Base-by-base conservation (phyloP, 2,113 vertebrate genomes). In the Cyrtonyx montezumae region DNA sequence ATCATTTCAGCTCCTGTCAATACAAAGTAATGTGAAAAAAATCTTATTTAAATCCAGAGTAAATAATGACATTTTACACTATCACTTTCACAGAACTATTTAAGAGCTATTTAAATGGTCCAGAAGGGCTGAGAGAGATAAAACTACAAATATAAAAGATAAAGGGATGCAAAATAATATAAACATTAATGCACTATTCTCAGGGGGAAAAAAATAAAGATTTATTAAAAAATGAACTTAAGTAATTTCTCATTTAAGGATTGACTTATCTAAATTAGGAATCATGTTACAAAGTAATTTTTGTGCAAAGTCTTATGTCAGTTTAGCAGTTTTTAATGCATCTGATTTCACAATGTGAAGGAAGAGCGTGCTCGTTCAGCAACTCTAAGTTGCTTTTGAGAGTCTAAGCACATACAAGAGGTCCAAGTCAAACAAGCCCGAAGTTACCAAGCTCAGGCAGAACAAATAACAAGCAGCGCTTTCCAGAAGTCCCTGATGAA, bases 1-100 rank as follows among this genome's bases (percentile, higher is more conserved):
- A 78, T 77, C 66, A 93, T 92, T 84, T 92, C 82, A 93, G 32
- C 6, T 87, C 59, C 62, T 95, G 85, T 56, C 22, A 88, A 65
- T 14, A 83, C n/a, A 71, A 93, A 87, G 49, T 11, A 62, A 66
- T 6, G 18, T 14, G 10, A 5, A 15, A 11, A 6, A 69, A 25
- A 61, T 68, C 55, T 49, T 69, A 48, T 45, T 80, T n/a, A 66
- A 70, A 34, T 85, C 23, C 8, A 37, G 82, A 79, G 12, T 53
- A 59, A 53, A 13, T 70, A 55, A 70, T 5, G 40, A 34, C 6
- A 30, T 83, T 74, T 76, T 43, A n/a, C 37, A 59, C 37, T 73
- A 74, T 34, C 4, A 43, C 51, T 88, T 84, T 86, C 28, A 70
- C 37, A 32, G 9, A 34, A 51, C 15, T n/a, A 9, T 8, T n/a